Conservation (phyloP, 2,797 vertebrate species). For the Siniperca obscura region DNA sequence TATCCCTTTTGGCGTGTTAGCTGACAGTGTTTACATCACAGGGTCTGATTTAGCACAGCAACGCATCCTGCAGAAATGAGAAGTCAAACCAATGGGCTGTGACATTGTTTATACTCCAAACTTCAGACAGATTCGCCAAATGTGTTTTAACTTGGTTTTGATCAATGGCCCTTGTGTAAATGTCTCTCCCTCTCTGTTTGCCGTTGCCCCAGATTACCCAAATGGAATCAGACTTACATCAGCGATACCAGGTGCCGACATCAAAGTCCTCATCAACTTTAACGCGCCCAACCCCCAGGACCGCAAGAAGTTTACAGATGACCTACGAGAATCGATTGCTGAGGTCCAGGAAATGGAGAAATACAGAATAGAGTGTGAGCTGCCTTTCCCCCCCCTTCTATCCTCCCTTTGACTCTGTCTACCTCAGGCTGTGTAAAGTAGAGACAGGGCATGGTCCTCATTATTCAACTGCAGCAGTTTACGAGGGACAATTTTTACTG, state of each 20-base stretch:
- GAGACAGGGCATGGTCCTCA: slow-evolving; percentile 64
- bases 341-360: slow-evolving; percentile 99
- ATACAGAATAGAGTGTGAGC: slow-evolving; percentile 99
- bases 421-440: slow-evolving; percentile 52
- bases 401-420: slow-evolving; percentile 15
- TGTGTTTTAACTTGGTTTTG: slow-evolving; percentile 51
- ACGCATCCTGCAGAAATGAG: slow-evolving; percentile 30
- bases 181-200: slow-evolving; percentile 50
- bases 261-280: slow-evolving; percentile 98
- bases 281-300: slow-evolving; percentile 99
- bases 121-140: slow-evolving; percentile 46
- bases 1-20: slow-evolving; percentile 9
- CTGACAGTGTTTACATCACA: slow-evolving; percentile 57
- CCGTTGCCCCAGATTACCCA: slow-evolving; percentile 90
- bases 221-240: slow-evolving; percentile 97
- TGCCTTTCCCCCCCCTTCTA: slow-evolving; percentile 33
- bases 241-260: slow-evolving; percentile 95
- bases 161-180: slow-evolving; percentile 53
- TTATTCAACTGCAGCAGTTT: slow-evolving; percentile 65
- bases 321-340: slow-evolving; percentile 95
- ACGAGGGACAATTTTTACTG: slow-evolving; percentile 62
- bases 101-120: slow-evolving; percentile 59
- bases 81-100: slow-evolving; percentile 37
- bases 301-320: slow-evolving; percentile 98
- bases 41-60: slow-evolving; percentile 40